Conservation (phyloP, 2,888 invertebrate genomes). For the Corbicula japonica region DNA sequence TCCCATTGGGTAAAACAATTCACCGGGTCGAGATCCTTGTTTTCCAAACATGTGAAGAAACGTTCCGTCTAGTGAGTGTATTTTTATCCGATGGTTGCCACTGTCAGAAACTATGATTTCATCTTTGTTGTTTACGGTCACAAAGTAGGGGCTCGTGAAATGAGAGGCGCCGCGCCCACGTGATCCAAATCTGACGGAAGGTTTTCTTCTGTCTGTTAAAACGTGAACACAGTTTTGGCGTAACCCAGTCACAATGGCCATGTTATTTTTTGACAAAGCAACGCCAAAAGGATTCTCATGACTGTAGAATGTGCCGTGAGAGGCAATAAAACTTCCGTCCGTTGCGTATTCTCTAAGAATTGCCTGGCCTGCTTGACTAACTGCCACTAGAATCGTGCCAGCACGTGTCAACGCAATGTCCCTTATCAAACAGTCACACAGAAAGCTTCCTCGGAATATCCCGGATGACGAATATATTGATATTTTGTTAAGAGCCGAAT, state of each 20-base stretch:
- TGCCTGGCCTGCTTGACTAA: constrained; percentile 68
- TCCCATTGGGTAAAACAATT: constrained; percentile 80
- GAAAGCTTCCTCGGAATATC: constrained; percentile 64
- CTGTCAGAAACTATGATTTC: constrained; percentile 77
- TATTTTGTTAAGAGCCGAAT: constrained; percentile 71
- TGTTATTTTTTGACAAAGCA: constrained; percentile 63
- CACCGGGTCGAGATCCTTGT: constrained; percentile 72
- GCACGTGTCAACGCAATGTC: constrained; percentile 69
- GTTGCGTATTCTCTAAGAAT: constrained; percentile 70
- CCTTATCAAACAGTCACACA: constrained; percentile 74
- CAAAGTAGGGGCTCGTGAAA: constrained; percentile 74
- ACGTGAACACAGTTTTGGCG: constrained; percentile 74
- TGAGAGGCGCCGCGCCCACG: constrained; percentile 73
- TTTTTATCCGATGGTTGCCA: constrained; percentile 78
- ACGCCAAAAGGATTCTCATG: constrained; percentile 77
- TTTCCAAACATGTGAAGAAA: constrained; percentile 70
- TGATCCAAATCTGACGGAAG: constrained; percentile 75
- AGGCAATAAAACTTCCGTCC: constrained; percentile 66
- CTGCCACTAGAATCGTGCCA: constrained; percentile 70
- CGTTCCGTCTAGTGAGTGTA: constrained; percentile 74
- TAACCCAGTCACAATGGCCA: constrained; percentile 73
- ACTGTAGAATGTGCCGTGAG: constrained; percentile 70
- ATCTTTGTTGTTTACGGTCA: constrained; percentile 70
- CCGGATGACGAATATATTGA: constrained; percentile 69
- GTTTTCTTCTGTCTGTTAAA: constrained; percentile 71